Percentiles rank a stretch among this genome's conserved stretches.
phyloP scores from a whole-genome alignment of 1,140 invertebrate genomes.

The Hycleus cichorii region DNA sequence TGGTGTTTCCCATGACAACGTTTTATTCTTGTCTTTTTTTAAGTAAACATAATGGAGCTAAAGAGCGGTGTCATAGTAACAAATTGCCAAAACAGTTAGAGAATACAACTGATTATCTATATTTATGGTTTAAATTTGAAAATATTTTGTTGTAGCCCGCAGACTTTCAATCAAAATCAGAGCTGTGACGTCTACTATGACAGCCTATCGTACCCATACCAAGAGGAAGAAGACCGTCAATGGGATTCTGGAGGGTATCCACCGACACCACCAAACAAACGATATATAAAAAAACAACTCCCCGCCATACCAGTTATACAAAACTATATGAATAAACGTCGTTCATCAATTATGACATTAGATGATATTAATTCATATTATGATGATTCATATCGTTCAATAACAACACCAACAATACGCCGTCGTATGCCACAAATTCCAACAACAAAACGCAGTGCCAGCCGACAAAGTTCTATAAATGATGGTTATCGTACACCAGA shows the following conservation, averaged over 20 bases:
- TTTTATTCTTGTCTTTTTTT: too few relatives aligned
- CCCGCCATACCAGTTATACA: constrained; percentile 36
- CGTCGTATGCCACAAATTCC: constrained; percentile 39
- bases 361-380: constrained; percentile 19
- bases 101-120: too few relatives aligned
- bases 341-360: constrained; percentile 40
- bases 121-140: too few relatives aligned
- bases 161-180: constrained; percentile 26
- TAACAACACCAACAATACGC: constrained; percentile 28
- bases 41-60: too few relatives aligned
- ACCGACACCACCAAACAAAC: constrained; percentile 28
- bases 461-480: constrained; percentile 36
- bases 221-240: constrained; percentile 54
- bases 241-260: constrained; percentile 59
- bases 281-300: constrained; percentile 39
- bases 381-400: constrained; percentile 10
- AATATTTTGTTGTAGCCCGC: constrained; percentile 10
- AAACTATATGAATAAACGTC: constrained; percentile 40
- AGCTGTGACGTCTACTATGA: constrained; percentile 48
- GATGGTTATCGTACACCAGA: constrained; percentile 32
- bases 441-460: constrained; percentile 30
- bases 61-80: too few relatives aligned
- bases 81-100: too few relatives aligned
- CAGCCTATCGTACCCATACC: constrained; percentile 44
- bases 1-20: too few relatives aligned